Evolutionary conservation across 1,140 invertebrate species (phyloP), one percentile per base, ranked within the genome.

Genomic region (Triops cancriformis): DNA sequence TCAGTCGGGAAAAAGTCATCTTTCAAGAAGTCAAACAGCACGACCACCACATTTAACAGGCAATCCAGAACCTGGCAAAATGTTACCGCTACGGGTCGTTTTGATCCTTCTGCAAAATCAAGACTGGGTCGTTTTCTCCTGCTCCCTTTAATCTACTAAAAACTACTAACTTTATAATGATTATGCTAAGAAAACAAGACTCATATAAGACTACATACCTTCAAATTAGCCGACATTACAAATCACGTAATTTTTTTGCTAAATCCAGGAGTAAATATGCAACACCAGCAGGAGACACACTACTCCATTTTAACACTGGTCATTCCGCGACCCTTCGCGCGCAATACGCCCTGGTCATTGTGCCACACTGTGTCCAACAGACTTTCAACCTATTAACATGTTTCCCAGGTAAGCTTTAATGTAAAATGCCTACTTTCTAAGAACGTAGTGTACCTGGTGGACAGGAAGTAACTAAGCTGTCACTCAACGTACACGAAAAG

Each of bases 401-500:
- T 9, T 73, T 41, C 26, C 26, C 41, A n/a, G n/a, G 26, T 23
- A 28, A 26, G 12, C 26, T 79, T 26, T 18, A 11, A 27, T 18
- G 76, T 43, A 31, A 76, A 18, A 10, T 26, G 23, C 26, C 31
- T 31, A 31, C 27, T n/a, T 26, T 41, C 26, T 74, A 1, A 37
- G 9, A 27, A 75, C 83, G n/a, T n/a, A n/a, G n/a, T n/a, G 80
- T 23, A 82, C 84, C 84, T 72, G 82, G 81, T 18, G 86, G 84
- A 82, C 87, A 88, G 26, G 83, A 82, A 42, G 85, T 85, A 10
- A 82, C 82, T 7, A 88, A 80, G 37, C 83, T 80, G 80, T 88
- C 86, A 78, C 85, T 83, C 80, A 85, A 88, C 31, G 85, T 82
- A 77, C 86, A 88, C 0, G 86, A 87, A 37, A 82, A 81, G 2